Base-by-base conservation (phyloP, 2,888 invertebrate genomes). In the Heteromurus nitidus region DNA sequence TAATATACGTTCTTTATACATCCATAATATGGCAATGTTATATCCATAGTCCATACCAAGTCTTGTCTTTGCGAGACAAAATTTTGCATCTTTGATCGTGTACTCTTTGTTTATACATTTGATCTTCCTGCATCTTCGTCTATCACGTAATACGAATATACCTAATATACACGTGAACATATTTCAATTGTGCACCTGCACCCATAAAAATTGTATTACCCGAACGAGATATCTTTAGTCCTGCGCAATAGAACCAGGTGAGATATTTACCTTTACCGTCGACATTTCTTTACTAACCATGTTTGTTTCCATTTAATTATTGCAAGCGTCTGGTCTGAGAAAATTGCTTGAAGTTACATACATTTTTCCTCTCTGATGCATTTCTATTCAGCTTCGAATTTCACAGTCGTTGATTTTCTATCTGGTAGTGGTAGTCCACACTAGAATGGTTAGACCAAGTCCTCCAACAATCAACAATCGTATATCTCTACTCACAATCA, bases 341-440 rank as follows among this genome's bases (percentile, higher is more conserved):
- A 18, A n/a, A n/a, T 5, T 50, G n/a, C 50, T 30, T 77, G 62
- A 42, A 55, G n/a, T 44, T 76, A 60, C 75, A 76, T 68, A 68
- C 67, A 30, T 76, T 53, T 76, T 67, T 58, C 62, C 31, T 31
- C 65, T 65, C 53, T 50, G 53, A 36, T 65, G 65, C 36, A 73
- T n/a, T 44, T 58, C 31, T 20, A 30, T 16, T 53, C 50, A 65
- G 24, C 53, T 65, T 74, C 16, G 28, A 44, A 65, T 22, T 74
- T 50, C 31, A 58, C 67, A 20, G 42, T 62, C 47, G 28, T 44
- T 74, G 64, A 53, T 36, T 50, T 30, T 68, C 26, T 30, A n/a
- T 53, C 26, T 53, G 65, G 53, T 31, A 31, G 30, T 74, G 26
- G 20, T 64, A 20, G 65, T 44, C 65, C 30, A 65, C 24, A n/a